phyloP scores from a whole-genome alignment of 2,888 invertebrate species.

The Onthophagus sagittarius region DNA sequence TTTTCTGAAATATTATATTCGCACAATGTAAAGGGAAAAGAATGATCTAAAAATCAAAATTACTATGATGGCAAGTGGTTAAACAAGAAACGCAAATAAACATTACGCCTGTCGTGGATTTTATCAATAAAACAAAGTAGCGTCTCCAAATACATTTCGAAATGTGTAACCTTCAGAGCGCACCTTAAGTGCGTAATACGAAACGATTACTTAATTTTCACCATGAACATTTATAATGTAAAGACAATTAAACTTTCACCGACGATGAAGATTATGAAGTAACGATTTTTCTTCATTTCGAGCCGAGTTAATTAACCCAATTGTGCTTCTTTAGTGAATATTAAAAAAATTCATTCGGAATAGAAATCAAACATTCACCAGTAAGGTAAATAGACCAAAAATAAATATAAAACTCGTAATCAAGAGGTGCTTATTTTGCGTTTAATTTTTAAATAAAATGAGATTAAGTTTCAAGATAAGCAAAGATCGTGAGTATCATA shows the following conservation, averaged over 20 bases:
- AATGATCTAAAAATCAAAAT: background rate
- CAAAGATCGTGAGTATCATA: background rate
- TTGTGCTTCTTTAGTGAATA: background rate
- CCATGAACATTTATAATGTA: background rate
- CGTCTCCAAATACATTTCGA: background rate
- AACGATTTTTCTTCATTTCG: background rate
- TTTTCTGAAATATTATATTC: background rate
- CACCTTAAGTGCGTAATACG: background rate
- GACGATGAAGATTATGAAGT: background rate
- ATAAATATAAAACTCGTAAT: background rate
- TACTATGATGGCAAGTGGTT: background rate
- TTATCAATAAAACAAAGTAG: background rate
- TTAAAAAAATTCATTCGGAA: background rate
- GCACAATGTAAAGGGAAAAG: background rate
- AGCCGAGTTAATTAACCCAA: background rate
- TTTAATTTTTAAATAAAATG: background rate
- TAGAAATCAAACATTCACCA: background rate
- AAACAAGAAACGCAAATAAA: background rate
- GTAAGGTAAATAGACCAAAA: background rate
- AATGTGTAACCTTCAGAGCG: background rate
- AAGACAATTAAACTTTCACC: background rate
- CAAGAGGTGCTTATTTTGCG: background rate
- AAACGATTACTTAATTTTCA: background rate
- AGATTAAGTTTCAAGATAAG: background rate
- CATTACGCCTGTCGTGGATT: background rate